Conservation (phyloP, 1,140 invertebrate genomes). For the Camponotus pennsylvanicus region DNA sequence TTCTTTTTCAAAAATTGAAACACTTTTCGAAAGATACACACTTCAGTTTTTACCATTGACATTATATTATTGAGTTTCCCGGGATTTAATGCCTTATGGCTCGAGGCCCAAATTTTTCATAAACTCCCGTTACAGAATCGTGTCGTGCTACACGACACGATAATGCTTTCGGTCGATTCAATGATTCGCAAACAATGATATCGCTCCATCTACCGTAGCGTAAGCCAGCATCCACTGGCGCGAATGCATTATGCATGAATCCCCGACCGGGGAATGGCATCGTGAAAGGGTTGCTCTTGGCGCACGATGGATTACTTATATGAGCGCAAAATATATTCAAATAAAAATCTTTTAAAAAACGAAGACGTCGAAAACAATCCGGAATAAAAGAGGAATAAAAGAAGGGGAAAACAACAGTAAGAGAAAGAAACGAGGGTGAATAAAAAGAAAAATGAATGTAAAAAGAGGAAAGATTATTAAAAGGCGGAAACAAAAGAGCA, state of each 20-base stretch:
- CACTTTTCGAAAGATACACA: neutral
- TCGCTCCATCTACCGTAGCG: slow-evolving; percentile 70
- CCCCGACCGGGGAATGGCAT: slow-evolving; percentile 55
- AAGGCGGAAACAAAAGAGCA: neutral
- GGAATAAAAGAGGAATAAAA: neutral
- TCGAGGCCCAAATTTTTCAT: slow-evolving; percentile 59
- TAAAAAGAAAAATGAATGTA: neutral
- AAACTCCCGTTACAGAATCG: slow-evolving; percentile 25
- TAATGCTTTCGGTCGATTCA: slow-evolving; percentile 80
- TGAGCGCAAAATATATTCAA: slow-evolving; percentile 56
- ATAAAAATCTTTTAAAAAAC: slow-evolving; percentile 43
- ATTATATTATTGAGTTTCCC: neutral
- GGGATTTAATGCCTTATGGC: neutral
- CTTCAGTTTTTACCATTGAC: neutral
- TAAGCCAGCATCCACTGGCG: slow-evolving; percentile 49
- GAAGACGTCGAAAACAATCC: slow-evolving; percentile 3
- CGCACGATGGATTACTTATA: slow-evolving; percentile 62
- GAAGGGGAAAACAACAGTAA: neutral
- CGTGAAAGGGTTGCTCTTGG: slow-evolving; percentile 58
- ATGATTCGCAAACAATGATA: slow-evolving; percentile 84
- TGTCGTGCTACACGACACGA: slow-evolving; percentile 53
- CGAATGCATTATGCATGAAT: slow-evolving; percentile 80
- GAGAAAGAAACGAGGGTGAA: neutral
- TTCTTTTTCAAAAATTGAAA: neutral
- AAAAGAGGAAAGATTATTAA: neutral